Base-by-base conservation (phyloP, 2,113 vertebrate genomes). In the Galemys pyrenaicus region DNA sequence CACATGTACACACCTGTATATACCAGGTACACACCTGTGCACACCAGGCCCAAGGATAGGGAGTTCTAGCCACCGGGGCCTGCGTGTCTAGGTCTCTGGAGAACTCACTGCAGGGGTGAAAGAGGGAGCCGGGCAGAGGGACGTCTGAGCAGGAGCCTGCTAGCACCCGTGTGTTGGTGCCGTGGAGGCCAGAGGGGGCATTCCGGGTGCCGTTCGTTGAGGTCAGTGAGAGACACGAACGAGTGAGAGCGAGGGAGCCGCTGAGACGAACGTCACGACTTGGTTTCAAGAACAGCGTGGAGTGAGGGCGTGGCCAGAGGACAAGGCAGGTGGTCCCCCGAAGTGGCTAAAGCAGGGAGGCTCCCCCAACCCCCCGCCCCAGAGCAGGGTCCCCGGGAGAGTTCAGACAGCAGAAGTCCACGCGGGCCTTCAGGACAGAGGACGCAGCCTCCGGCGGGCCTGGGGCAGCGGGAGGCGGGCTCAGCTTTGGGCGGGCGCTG, bases 101-200 rank as follows among this genome's bases (percentile, higher is more conserved):
- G 60, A 46, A 51, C 1, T 4, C 9, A 1, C 2, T 3, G 3
- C 1, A 20, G 73, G 12, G 6, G 37, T 22, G 19, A 0, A 9
- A 79, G 17, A 12, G 19, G 51, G 15, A 6, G 51, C 16, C 20
- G 15, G 15, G 16, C 51, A 54, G 51, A n/a, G 51, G 51, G 51
- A 3, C 19, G 16, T 54, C 4, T 4, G 12, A 49, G 3, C 46
- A 9, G 46, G 46, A 2, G 12, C 46, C 46, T 49, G 46, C 12
- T 9, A 49, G 46, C 8, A 9, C 5, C 44, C 44, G 44, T 44
- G 44, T 9, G 5, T 44, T 9, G 9, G 44, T 44, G 44, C 44
- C 5, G 44, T 9, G 44, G 44, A 44, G 9, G 44, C 44, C 44
- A n/a, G 44, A 44, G 9, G 44, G 44, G 44, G 44, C 44, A 44